Evolutionary conservation across 30 jellyfish, hydroid and myxozoan species (phyloP), one percentile per base, ranked within the genome.

Genomic region (Cassiopea xamachana): DNA sequence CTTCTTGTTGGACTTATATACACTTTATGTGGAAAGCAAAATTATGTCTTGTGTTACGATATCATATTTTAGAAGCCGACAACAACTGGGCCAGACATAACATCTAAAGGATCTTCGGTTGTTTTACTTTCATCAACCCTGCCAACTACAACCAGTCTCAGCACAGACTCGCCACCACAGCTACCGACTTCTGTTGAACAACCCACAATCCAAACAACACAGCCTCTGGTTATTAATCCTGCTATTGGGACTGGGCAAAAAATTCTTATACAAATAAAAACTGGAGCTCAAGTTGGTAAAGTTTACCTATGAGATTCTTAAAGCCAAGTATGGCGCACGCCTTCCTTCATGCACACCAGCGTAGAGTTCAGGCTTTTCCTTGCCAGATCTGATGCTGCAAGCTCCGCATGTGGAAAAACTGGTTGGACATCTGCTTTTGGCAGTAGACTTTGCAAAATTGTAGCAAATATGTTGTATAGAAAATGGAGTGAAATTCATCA

Each of bases 211-310:
- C 47, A 51, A 18, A 59, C 92, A 83, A 55, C 92, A 1, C 83
- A 59, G 68, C 92, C 92, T 10, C 39, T 51, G 1, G 71, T 72
- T 46, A 48, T 83, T n/a, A 83, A 48, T 13, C 92, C 85, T 13
- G 69, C 73, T 2, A 18, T 59, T 48, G 87, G 87, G 43, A 70
- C 68, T 82, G 92, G 92, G 14, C 92, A 83, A 10, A 83, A 83
- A 49, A 73, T 83, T 69, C 79, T 83, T 13, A 83, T 83, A 0
- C 83, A 73, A 83, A 83, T 83, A 46, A 83, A 70, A 69, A 70
- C 92, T 12, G 92, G 84, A 83, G n/a, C 72, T 48, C 17, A 85
- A 2, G 85, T 58, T 15, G 81, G 90, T 82, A 46, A 68, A 3
- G 89, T 61, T 58, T 64, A 64, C 19, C 43, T 4, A 59, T 59